Conservation (phyloP, 1,140 invertebrate genomes). For the Zaprionus vittiger region DNA sequence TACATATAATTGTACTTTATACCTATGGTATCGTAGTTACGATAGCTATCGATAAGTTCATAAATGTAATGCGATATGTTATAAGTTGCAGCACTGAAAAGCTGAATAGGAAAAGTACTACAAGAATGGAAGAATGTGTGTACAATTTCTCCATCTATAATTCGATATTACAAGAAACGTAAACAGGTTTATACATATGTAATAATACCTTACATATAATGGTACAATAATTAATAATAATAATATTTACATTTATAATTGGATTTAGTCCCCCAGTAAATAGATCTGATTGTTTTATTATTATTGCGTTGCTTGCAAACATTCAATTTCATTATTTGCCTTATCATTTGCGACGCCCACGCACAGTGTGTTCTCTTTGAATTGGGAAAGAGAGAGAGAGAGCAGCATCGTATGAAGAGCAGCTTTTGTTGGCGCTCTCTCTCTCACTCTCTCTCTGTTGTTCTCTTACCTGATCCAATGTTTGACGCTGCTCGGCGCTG, state of each 20-base stretch:
- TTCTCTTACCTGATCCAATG: slow-evolving; percentile 65
- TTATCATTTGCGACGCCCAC: slow-evolving; percentile 16
- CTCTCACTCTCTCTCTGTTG: not conserved
- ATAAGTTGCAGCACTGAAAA: too few relatives aligned
- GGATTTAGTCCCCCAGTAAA: not conserved
- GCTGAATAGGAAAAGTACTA: too few relatives aligned
- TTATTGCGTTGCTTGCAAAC: not conserved
- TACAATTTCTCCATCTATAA: too few relatives aligned
- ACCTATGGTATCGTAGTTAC: too few relatives aligned
- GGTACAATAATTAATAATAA: too few relatives aligned
- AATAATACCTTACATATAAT: too few relatives aligned
- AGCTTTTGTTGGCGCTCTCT: slow-evolving; percentile 2
- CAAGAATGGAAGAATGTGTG: too few relatives aligned
- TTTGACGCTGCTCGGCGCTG: slow-evolving; percentile 65
- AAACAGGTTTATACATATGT: too few relatives aligned
- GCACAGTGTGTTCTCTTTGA: not conserved
- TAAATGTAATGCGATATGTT: too few relatives aligned
- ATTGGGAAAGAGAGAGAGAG: not conserved
- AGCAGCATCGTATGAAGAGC: not conserved
- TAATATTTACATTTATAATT: not conserved
- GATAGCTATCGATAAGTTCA: too few relatives aligned
- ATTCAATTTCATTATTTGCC: not conserved
- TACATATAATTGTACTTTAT: too few relatives aligned
- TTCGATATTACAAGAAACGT: too few relatives aligned
- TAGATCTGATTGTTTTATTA: not conserved